These are phyloP conservation scores for Brachyhypopomus occidentalis DNA, from an alignment of 2,113 vertebrate genomes.

Conservation along the genomic window DNA sequence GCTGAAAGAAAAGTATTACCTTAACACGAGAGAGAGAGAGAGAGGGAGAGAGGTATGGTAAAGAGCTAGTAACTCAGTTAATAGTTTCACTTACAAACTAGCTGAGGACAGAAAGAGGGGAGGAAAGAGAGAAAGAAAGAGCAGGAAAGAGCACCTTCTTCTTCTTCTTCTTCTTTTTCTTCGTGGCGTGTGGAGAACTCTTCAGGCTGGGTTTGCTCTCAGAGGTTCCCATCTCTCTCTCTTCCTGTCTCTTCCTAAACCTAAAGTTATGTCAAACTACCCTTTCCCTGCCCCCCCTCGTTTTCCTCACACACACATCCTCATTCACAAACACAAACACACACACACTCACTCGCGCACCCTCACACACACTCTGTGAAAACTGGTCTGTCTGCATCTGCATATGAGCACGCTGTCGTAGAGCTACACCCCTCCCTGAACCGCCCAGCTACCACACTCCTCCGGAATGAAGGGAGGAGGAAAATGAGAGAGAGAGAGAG, in stretches of 20 bases:
- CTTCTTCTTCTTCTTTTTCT: constrained; percentile 44
- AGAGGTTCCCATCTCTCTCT: constrained; percentile 49
- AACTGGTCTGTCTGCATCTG: constrained; percentile 40
- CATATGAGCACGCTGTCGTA: constrained; percentile 27
- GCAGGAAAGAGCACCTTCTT: constrained; percentile 38
- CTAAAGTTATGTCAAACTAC: constrained; percentile 12
- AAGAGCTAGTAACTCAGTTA: not conserved
- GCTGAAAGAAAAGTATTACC: too few species aligned
- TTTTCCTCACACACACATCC: not conserved
- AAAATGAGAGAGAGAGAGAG: not conserved
- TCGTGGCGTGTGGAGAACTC: constrained; percentile 23
- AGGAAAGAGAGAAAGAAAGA: not conserved
- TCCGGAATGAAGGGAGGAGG: not conserved
- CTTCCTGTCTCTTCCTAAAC: not conserved
- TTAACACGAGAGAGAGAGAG: too few species aligned
- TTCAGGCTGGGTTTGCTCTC: constrained; percentile 45
- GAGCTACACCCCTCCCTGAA: constrained; percentile 14
- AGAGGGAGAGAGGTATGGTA: too few species aligned
- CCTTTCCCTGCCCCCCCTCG: not conserved
- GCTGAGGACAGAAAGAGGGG: not conserved
- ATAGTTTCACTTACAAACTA: not conserved
- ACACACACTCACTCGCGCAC: not conserved
- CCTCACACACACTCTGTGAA: constrained; percentile 12
- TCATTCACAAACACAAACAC: not conserved
- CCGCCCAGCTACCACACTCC: constrained; percentile 15